Percentiles rank a stretch among this genome's conserved stretches.
These are phyloP conservation scores for Bursaphelenchus okinawaensis DNA, from an alignment of 2,888 invertebrate genomes.

Conservation along the genomic window DNA sequence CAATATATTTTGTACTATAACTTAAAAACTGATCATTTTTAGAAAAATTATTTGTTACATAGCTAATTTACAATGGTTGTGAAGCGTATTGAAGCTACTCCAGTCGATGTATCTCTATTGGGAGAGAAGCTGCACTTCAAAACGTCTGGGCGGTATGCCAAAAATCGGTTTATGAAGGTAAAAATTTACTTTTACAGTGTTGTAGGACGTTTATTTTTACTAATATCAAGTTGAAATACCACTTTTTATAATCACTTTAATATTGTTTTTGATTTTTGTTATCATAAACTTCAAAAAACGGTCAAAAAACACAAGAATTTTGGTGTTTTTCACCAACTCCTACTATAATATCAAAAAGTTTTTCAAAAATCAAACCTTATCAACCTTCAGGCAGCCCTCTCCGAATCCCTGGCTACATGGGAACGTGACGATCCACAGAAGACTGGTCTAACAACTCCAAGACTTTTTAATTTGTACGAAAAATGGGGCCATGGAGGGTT, in stretches of 20 bases:
- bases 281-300: no score
- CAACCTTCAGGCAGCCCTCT: slow-evolving; percentile 34
- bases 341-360: not conserved
- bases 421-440: slow-evolving; percentile 20
- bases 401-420: slow-evolving; percentile 26
- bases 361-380: no score
- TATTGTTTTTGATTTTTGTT: no score
- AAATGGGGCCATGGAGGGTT: slow-evolving; percentile 38
- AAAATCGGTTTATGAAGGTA: slow-evolving; percentile 38
- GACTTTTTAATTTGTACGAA: slow-evolving; percentile 29
- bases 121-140: slow-evolving; percentile 28
- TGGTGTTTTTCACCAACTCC: not conserved
- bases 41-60: no score
- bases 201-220: not conserved
- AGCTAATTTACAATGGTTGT: no score
- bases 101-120: slow-evolving; percentile 19
- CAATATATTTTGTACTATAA: no score
- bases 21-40: no score
- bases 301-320: not conserved
- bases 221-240: no score
- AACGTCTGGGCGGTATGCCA: slow-evolving; percentile 25
- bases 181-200: not conserved
- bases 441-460: slow-evolving; percentile 34
- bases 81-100: slow-evolving; percentile 4
- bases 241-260: no score